phyloP scores from a whole-genome alignment of 2,113 vertebrate genomes.

The Mormyrus lacerda region DNA sequence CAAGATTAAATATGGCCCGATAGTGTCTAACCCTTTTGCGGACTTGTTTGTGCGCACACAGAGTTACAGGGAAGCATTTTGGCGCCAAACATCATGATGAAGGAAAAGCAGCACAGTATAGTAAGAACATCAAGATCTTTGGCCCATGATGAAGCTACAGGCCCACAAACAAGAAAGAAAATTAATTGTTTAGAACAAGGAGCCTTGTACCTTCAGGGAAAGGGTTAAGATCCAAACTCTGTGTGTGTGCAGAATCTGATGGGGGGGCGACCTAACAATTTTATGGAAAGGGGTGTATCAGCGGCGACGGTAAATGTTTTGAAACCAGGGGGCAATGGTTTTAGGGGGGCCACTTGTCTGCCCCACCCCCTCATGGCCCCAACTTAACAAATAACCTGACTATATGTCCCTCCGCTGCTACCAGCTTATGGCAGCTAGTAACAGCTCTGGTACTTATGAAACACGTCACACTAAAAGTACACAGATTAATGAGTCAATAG shows the following conservation, averaged over 20 bases:
- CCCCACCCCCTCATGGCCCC: background rate
- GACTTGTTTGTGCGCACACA: background rate
- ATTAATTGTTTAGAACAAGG: background rate
- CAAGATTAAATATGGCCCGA: conserved; percentile 18
- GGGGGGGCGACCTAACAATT: background rate
- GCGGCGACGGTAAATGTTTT: background rate
- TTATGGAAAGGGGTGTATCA: background rate
- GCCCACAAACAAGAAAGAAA: background rate
- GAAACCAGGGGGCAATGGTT: background rate
- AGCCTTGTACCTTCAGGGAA: background rate
- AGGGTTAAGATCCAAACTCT: background rate
- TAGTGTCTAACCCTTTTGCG: background rate
- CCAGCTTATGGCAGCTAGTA: background rate
- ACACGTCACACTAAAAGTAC: background rate
- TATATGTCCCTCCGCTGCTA: background rate
- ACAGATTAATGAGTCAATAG: background rate
- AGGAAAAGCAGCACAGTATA: background rate
- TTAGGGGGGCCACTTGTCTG: background rate
- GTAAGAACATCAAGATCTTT: background rate
- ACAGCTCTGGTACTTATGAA: background rate
- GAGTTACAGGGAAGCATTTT: background rate
- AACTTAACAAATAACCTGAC: background rate
- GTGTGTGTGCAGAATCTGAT: background rate
- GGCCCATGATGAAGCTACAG: background rate
- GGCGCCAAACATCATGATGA: background rate